phyloP scores from a whole-genome alignment of 2,888 invertebrate genomes.

The Nymphalis polychloros region DNA sequence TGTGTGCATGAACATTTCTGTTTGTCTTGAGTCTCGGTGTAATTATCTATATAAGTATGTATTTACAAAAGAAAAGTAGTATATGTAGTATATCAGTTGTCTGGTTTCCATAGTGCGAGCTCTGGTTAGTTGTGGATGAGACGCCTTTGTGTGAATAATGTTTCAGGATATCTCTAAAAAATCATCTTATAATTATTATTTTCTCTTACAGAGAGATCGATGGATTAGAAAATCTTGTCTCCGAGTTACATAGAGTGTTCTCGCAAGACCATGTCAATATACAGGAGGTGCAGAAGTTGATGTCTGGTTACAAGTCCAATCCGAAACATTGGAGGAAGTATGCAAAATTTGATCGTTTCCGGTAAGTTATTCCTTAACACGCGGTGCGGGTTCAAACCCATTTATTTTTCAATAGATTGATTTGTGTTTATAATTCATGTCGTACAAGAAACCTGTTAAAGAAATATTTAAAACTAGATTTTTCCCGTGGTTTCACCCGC shows the following conservation, averaged over 20 bases:
- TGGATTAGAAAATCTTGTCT: conserved; percentile 83
- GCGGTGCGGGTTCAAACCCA: neutral
- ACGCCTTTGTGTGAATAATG: no score
- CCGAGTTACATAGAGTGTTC: conserved; percentile 89
- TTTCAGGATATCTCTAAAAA: no score
- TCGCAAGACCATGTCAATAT: conserved; percentile 91
- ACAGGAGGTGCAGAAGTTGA: conserved; percentile 92
- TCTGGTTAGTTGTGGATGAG: no score
- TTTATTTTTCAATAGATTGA: neutral
- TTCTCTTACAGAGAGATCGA: conserved; percentile 62
- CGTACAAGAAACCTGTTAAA: neutral
- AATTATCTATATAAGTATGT: no score
- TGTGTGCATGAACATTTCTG: no score
- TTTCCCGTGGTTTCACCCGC: no score
- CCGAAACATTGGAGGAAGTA: conserved; percentile 95
- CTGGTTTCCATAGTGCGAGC: no score
- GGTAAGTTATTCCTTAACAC: conserved; percentile 76
- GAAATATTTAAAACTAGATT: no score
- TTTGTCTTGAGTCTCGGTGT: no score
- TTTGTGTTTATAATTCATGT: neutral
- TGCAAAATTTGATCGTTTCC: conserved; percentile 95
- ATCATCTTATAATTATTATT: neutral
- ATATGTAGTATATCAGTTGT: no score
- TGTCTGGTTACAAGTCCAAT: conserved; percentile 90
- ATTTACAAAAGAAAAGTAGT: no score